Base-by-base conservation (phyloP, 2,888 invertebrate genomes). In the Epinotia bilunana region DNA sequence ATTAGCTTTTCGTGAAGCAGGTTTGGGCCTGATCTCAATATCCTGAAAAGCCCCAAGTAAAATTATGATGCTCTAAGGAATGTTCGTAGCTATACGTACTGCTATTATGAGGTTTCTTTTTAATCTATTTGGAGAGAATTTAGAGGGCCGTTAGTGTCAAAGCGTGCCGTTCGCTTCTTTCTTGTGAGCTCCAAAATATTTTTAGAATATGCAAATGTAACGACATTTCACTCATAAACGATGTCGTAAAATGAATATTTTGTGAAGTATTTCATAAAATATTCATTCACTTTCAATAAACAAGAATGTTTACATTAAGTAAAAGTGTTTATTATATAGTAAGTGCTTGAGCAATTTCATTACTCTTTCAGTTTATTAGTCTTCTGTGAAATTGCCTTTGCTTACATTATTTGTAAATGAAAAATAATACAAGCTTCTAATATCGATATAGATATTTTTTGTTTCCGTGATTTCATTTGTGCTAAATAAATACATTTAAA, bases 71-170 rank as follows among this genome's bases (percentile, higher is more conserved):
- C 39, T 64, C 72, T 60, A 76, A 79, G 77, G 79, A 81, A 80
- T 79, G 71, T 74, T 75, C 77, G 75, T 75, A 72, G 73, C 77
- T 20, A 20, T 78, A 79, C 78, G 78, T 63, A 76, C 76, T 78
- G 77, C 81, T 84, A 82, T 83, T 86, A 83, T 83, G 84, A 84
- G 87, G 86, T 84, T 82, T 80, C 80, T 80, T 84, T 85, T 85
- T 87, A 87, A 87, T 87, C 83, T 86, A 83, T 88, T 86, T 83
- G 82, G 72, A 80, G 82, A 83, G 79, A 86, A 88, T 88, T 88
- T 88, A 87, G 82, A 82, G 83, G 83, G 84, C 83, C 84, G 84
- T 88, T 88, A 88, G 82, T 85, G 88, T 87, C 88, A 85, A 82
- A 83, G 83, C 81, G 79, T 76, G 79, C 82, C 83, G 80, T 83